A percentile compares a stretch with the other conserved stretches of the same genome.
phyloP scores from a whole-genome alignment of 2,797 vertebrate genomes.

The Lepus townsendii region DNA sequence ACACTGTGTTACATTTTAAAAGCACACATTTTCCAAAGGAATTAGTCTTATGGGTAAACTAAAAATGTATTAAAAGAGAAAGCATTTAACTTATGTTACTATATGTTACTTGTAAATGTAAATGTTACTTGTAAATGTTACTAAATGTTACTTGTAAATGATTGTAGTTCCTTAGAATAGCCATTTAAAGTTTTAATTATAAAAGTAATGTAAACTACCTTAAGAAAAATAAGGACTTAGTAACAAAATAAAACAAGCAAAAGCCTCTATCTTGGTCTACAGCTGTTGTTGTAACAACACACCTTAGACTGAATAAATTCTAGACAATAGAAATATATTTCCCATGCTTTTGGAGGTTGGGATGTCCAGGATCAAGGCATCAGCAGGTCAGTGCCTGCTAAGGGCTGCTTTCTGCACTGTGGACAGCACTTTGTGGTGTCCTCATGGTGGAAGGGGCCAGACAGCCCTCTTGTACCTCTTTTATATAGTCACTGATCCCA shows the following conservation, averaged over 20 bases:
- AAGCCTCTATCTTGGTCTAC: neutral
- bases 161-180: neutral
- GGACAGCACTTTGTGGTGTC: neutral
- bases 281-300: neutral
- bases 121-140: too few species aligned
- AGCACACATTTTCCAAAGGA: neutral
- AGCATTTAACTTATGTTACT: neutral
- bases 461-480: neutral
- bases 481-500: neutral
- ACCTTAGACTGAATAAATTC: neutral
- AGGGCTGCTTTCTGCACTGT: neutral
- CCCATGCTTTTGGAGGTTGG: neutral
- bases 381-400: neutral
- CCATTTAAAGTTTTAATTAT: slow-evolving; percentile 45
- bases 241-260: neutral
- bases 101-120: too few species aligned
- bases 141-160: slow-evolving; percentile 47
- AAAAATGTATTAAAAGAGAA: neutral
- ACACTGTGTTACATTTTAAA: slow-evolving; percentile 52
- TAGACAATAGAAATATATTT: neutral
- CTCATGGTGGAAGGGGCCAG: neutral
- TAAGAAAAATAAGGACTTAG: neutral
- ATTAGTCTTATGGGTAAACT: slow-evolving; percentile 33
- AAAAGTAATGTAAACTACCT: neutral
- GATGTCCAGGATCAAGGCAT: neutral